phyloP scores from a whole-genome alignment of 2,113 vertebrate species.

The Lepisosteus osseus region DNA sequence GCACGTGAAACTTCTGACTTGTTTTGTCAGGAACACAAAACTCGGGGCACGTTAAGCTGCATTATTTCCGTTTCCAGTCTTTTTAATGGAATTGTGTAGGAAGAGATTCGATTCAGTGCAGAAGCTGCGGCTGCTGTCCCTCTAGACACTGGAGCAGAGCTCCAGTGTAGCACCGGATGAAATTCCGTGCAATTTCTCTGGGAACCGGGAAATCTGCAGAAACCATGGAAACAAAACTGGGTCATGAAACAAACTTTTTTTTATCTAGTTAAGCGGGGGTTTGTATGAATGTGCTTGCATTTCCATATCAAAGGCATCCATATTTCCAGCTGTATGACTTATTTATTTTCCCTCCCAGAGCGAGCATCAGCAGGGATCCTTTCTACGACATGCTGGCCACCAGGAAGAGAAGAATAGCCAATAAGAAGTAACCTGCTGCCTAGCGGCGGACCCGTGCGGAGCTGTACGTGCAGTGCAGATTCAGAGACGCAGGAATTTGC shows the following conservation, averaged over 20 bases:
- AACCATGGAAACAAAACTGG: slow-evolving; percentile 75
- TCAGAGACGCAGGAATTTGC: slow-evolving; percentile 15
- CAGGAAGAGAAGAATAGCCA: slow-evolving; percentile 91
- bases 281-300: slow-evolving; percentile 29
- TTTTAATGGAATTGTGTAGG: no score
- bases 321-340: slow-evolving; percentile 16
- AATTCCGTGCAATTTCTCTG: slow-evolving; percentile 9
- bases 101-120: no score
- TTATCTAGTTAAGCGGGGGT: not conserved
- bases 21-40: no score
- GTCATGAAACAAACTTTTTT: slow-evolving; percentile 63
- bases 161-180: no score
- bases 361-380: slow-evolving; percentile 95
- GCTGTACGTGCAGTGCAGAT: slow-evolving; percentile 11
- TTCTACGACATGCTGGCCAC: slow-evolving; percentile 98
- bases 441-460: not conserved
- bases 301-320: slow-evolving; percentile 66
- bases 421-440: slow-evolving; percentile 78
- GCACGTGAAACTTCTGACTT: no score
- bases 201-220: slow-evolving; percentile 40
- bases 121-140: no score
- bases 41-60: no score
- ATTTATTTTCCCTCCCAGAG: slow-evolving; percentile 68
- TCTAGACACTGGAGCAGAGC: no score
- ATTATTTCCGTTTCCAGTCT: no score